Evolutionary conservation across 2,113 vertebrate genomes (phyloP).

Genomic region (Zapornia atra): DNA sequence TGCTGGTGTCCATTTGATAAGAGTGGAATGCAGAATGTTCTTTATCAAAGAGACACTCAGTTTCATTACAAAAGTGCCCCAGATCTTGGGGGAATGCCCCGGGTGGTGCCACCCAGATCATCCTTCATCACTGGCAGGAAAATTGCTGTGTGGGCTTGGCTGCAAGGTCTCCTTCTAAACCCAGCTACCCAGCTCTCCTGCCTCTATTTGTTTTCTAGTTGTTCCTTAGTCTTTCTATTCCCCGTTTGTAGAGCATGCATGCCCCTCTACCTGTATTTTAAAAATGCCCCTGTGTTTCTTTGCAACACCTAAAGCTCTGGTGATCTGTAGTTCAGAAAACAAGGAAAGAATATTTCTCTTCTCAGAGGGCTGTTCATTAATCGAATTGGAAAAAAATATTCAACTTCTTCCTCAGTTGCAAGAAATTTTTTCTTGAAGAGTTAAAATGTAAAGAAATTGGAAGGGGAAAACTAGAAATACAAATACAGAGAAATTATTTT

Average conservation of each 20-base stretch:
- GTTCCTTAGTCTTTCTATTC: background rate
- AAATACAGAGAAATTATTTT: background rate
- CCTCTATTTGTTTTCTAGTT: background rate
- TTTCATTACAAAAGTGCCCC: fast-evolving
- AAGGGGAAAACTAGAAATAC: background rate
- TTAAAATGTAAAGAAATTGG: background rate
- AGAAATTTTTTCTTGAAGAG: background rate
- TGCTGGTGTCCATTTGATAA: background rate
- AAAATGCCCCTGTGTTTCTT: background rate
- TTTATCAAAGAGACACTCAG: background rate
- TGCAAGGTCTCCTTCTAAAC: background rate
- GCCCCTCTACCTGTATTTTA: background rate
- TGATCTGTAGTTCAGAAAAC: background rate
- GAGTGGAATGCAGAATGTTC: background rate
- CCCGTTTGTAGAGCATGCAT: fast-evolving
- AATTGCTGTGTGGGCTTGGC: background rate
- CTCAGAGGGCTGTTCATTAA: background rate
- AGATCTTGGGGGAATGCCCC: background rate
- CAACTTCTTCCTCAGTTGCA: background rate
- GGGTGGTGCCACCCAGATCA: background rate
- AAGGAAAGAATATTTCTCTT: background rate
- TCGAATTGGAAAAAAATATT: background rate
- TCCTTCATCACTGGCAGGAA: background rate
- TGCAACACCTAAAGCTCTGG: background rate
- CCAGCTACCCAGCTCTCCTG: background rate